Evolutionary conservation across 2,797 vertebrate species (phyloP), one percentile per base, ranked within the genome.

Genomic region (Acipenser transmontanus): DNA sequence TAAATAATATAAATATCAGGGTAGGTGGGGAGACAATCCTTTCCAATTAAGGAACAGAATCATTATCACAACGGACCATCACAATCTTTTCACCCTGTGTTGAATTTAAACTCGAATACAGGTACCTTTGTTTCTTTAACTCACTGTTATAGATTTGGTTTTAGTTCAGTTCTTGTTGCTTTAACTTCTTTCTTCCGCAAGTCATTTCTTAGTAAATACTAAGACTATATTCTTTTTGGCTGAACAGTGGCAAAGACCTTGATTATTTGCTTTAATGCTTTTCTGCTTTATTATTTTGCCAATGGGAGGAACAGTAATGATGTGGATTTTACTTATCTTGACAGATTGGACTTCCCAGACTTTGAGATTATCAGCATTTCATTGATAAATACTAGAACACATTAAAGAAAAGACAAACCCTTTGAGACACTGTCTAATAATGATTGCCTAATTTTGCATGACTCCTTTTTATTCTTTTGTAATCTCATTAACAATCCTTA

Each of bases 401-500:
- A 10, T 47, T 34, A 61, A 47, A 61, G 60, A 61, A 61, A 9
- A 61, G 34, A 17, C 20, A 61, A 61, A 61, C 47, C 60, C 47
- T 61, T 47, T 13, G 47, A 61, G 60, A 61, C 17, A 61, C 17
- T 10, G n/a, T 10, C 9, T 61, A 34, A 61, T 61, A 61, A 61
- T 47, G 7, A 47, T 34, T 61, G 54, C 60, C 47, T 34, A 61
- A 61, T 12, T 61, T 34, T 17, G 34, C 60, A 47, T 61, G 60
- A 17, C 60, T 61, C 34, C 17, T 68, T 83, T 84, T 79, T 82
- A 83, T 90, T 85, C 80, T 73, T 88, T 87, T 87, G 80, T 88
- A 86, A 84, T 86, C 82, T 84, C 80, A 69, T 75, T 81, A 85
- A 84, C 85, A 75, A 76, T 89, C 89, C 87, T 90, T 87, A 86